Evolutionary conservation across 2,888 invertebrate species (phyloP).

Genomic region (Aporophyla nigra): DNA sequence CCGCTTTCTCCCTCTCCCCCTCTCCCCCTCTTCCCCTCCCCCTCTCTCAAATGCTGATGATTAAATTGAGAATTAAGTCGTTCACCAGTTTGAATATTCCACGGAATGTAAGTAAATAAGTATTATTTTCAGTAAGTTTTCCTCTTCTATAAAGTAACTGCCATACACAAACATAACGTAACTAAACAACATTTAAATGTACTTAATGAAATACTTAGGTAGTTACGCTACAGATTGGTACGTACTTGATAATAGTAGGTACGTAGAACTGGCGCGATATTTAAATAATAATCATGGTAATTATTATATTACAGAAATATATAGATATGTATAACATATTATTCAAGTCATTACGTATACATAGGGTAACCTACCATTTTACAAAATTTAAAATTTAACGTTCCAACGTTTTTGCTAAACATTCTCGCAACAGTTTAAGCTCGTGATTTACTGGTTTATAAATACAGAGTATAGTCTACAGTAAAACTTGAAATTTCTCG

Average conservation of each 20-base stretch:
- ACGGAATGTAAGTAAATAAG: neutral
- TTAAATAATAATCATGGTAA: neutral
- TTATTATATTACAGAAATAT: neutral
- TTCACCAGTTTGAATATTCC: neutral
- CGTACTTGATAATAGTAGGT: neutral
- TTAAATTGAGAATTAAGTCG: neutral
- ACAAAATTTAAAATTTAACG: slow-evolving; percentile 19
- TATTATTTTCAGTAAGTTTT: slow-evolving; percentile 28
- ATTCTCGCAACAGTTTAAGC: slow-evolving; percentile 54
- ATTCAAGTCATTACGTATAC: too few relatives aligned
- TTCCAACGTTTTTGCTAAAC: slow-evolving; percentile 44
- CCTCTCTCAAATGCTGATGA: too few relatives aligned
- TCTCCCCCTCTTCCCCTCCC: too few relatives aligned
- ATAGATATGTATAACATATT: too few relatives aligned
- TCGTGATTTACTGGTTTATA: slow-evolving; percentile 57
- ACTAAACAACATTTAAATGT: neutral
- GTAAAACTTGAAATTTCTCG: slow-evolving; percentile 57
- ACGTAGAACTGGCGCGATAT: neutral
- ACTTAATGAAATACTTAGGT: too few relatives aligned
- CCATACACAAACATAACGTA: slow-evolving; percentile 16
- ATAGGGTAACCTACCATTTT: neutral
- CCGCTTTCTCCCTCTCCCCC: too few relatives aligned
- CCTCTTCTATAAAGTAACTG: slow-evolving; percentile 8
- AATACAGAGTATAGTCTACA: slow-evolving; percentile 33
- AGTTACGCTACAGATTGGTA: neutral